Conservation (phyloP, 2,888 invertebrate genomes). For the Euproctis similis region DNA sequence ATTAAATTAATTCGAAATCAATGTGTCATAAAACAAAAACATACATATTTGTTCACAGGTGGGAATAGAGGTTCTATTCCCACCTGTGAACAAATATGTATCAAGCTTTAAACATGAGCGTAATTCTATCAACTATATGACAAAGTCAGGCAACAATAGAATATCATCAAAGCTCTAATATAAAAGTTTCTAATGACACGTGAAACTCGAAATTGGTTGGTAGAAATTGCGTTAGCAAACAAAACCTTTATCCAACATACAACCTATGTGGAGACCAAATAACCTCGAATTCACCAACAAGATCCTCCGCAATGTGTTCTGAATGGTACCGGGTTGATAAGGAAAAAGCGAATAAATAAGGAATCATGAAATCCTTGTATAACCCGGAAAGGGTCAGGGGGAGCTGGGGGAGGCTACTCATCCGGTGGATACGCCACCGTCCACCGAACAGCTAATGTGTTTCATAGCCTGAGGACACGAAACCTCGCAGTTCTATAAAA, state of each 20-base stretch:
- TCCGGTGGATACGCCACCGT: constrained; percentile 51
- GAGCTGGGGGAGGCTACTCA: constrained; percentile 25
- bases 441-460: constrained; percentile 32
- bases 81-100: no score
- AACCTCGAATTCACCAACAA: constrained; percentile 54
- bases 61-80: no score
- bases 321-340: constrained; percentile 68
- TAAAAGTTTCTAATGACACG: constrained; percentile 30
- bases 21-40: no score
- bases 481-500: constrained; percentile 39
- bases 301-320: constrained; percentile 57
- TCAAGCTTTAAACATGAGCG: no score
- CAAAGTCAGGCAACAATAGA: no score
- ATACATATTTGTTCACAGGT: no score
- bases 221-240: constrained; percentile 38
- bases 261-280: constrained; percentile 34
- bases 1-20: no score
- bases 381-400: constrained; percentile 49
- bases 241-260: constrained; percentile 37
- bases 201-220: constrained; percentile 37
- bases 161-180: no score
- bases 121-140: no score
- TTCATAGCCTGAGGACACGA: constrained; percentile 33
- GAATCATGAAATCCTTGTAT: constrained; percentile 42
- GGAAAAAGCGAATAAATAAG: constrained; percentile 72